phyloP scores from a whole-genome alignment of 2,113 vertebrate genomes.

The Microcebus griseorufus region DNA sequence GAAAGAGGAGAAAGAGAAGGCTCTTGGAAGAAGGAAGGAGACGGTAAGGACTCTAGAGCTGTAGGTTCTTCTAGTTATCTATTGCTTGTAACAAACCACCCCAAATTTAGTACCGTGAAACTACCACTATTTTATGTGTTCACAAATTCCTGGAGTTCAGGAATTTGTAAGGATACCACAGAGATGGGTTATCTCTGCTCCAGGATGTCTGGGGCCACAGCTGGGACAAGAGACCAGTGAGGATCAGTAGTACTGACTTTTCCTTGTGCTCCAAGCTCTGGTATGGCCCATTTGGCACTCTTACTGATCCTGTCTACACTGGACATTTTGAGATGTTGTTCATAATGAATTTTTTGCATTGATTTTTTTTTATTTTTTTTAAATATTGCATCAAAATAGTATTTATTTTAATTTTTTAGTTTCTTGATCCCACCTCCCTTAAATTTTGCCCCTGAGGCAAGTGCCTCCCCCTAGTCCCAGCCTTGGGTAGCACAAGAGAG shows the following conservation, averaged over 20 bases:
- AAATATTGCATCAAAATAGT: background rate
- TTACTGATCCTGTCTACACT: background rate
- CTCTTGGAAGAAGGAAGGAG: background rate
- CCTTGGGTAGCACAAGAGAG: background rate
- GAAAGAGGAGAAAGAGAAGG: background rate
- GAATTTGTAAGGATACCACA: background rate
- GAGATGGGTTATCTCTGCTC: background rate
- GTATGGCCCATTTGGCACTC: background rate
- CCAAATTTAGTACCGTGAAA: background rate
- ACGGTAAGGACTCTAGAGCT: background rate
- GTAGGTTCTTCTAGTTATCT: background rate
- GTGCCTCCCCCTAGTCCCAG: background rate
- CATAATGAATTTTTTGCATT: background rate
- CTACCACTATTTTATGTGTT: background rate
- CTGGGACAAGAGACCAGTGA: background rate
- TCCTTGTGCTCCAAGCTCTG: background rate
- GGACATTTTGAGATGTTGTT: background rate
- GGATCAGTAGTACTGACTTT: background rate
- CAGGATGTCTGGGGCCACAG: background rate
- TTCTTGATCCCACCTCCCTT: background rate
- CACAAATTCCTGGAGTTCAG: background rate
- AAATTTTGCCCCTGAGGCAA: background rate
- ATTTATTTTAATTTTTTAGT: background rate
- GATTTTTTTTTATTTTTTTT: background rate
- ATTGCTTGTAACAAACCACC: background rate